Evolutionary conservation across 2,888 invertebrate species (phyloP).

Genomic region (Rotaria macrura): DNA sequence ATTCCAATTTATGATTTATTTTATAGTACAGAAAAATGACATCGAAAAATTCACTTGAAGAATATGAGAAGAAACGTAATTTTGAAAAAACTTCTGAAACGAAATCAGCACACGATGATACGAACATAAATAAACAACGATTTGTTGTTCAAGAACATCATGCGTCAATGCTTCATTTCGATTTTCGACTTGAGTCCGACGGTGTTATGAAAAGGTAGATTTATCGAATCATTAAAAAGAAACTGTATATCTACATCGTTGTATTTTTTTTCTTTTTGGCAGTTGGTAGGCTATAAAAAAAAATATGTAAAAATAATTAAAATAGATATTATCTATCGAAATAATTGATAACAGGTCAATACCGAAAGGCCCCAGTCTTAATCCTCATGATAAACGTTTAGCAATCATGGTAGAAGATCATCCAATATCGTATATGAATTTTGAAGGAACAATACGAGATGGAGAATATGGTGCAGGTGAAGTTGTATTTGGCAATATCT

Average conservation of each 20-base stretch:
- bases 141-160: conserved; percentile 1
- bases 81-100: background rate
- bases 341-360: background rate
- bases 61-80: background rate
- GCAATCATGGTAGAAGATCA: background rate
- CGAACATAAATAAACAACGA: background rate
- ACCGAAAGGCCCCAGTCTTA: background rate
- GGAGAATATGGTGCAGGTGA: background rate
- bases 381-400: background rate
- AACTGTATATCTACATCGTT: background rate
- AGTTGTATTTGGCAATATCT: background rate
- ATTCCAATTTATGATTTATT: background rate
- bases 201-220: background rate
- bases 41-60: background rate
- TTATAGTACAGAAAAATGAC: background rate
- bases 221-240: background rate
- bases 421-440: background rate
- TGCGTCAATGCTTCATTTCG: background rate
- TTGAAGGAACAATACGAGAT: background rate
- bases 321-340: background rate
- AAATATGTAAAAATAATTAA: background rate
- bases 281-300: too few relatives aligned
- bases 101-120: background rate
- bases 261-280: background rate
- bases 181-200: background rate